Evolutionary conservation across 2,888 invertebrate genomes (phyloP).

Genomic region (Aelia acuminata): DNA sequence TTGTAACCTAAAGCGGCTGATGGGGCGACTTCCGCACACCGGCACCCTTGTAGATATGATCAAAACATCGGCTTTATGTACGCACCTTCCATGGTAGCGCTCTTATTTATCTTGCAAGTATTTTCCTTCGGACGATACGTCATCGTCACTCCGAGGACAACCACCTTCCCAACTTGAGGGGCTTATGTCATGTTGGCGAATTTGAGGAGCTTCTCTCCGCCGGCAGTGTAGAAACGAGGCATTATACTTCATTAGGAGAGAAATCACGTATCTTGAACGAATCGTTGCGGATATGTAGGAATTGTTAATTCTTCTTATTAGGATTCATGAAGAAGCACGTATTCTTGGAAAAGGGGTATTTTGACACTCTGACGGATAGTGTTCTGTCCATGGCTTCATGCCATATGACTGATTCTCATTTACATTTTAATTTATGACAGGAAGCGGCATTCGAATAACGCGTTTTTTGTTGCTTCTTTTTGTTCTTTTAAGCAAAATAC

Average conservation of each 20-base stretch:
- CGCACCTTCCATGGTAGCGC: constrained; percentile 24
- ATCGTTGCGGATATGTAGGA: constrained; percentile 20
- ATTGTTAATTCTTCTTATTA: constrained; percentile 29
- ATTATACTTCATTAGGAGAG: neutral
- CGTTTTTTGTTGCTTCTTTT: too few species aligned
- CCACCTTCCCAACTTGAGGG: neutral
- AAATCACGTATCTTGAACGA: constrained; percentile 11
- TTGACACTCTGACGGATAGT: constrained; percentile 19
- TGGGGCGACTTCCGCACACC: constrained; percentile 16
- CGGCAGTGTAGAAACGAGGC: neutral
- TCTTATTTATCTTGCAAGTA: neutral
- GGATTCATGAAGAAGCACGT: neutral
- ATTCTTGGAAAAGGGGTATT: constrained; percentile 40
- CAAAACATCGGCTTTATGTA: constrained; percentile 38
- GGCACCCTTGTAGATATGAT: constrained; percentile 34
- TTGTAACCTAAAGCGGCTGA: constrained; percentile 37
- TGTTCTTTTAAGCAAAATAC: neutral
- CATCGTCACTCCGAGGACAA: neutral
- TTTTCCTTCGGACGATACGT: neutral
- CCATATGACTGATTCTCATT: constrained; percentile 20
- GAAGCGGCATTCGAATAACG: neutral
- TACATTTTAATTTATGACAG: constrained; percentile 21
- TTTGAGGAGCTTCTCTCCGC: neutral
- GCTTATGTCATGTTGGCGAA: constrained; percentile 42
- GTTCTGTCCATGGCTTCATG: neutral